Evolutionary conservation across 1,140 invertebrate species (phyloP).

Genomic region (Meloidogyne floridensis): DNA sequence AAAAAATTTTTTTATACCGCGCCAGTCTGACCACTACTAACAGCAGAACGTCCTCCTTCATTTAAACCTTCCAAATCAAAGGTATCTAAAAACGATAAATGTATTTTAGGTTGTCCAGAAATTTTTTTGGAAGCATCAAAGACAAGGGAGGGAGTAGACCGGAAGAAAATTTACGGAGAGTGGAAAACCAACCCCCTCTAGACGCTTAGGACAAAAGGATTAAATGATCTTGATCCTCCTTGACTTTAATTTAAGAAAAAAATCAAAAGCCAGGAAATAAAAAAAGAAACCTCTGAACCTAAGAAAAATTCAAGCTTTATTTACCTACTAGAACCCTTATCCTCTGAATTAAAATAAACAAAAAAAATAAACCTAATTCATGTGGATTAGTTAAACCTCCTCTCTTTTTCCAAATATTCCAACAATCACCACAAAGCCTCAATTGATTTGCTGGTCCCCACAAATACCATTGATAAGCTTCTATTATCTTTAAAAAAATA

Average conservation of each 20-base stretch:
- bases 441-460: constrained; percentile 85
- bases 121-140: too few relatives aligned
- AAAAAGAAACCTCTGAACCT: too few relatives aligned
- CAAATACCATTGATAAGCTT: constrained; percentile 87
- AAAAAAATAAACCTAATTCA: constrained; percentile 42
- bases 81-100: constrained; percentile 15
- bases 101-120: too few relatives aligned
- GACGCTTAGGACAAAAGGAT: too few relatives aligned
- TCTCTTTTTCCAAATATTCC: constrained; percentile 98
- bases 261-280: too few relatives aligned
- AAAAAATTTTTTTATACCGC: constrained; percentile 6
- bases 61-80: constrained; percentile 34
- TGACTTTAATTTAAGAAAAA: too few relatives aligned
- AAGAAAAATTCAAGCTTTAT: too few relatives aligned
- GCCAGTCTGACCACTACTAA: background rate
- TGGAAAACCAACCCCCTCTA: too few relatives aligned
- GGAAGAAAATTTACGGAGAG: too few relatives aligned
- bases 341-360: background rate
- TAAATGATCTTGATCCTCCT: too few relatives aligned
- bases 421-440: constrained; percentile 87
- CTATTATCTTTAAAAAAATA: constrained; percentile 66
- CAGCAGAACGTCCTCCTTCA: background rate
- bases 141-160: too few relatives aligned
- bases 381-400: constrained; percentile 81
- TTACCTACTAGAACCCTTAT: too few relatives aligned